Evolutionary conservation across 1,140 invertebrate species (phyloP), one percentile per base, ranked within the genome.

Genomic region (Formica exsecta): DNA sequence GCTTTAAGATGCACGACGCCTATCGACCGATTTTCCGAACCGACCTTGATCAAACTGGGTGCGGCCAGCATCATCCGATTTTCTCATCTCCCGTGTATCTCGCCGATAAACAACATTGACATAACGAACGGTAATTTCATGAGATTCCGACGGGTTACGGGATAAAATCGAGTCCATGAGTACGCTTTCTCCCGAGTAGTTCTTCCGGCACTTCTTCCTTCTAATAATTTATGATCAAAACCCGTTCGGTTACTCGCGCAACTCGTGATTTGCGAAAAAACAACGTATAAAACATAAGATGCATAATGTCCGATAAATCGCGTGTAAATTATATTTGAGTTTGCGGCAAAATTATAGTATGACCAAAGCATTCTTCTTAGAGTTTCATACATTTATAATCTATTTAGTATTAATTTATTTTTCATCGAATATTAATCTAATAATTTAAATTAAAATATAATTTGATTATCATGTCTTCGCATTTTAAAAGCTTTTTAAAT

Each of bases 141-240:
- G 77, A 71, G 51, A 16, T 54, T 59, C 71, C 11, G 38, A 71
- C 3, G 29, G 22, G 51, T 61, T 71, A 19, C 44, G 44, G 13
- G 77, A 71, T 41, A 19, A 36, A 83, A 62, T 61, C 54, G 54
- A 54, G 66, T 61, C 66, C 54, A 70, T 36, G 41, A 13, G 16
- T 19, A 25, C 2, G 38, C 66, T 83, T 83, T 83, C 79, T 83
- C 79, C 16, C 38, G 29, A 19, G n/a, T n/a, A n/a, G n/a, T n/a
- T n/a, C n/a, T n/a, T n/a, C n/a, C n/a, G n/a, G 4, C 54, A 13
- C 8, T 71, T 80, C 77, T 38, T 83, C 64, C 62, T 44, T n/a
- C 44, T 59, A 59, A 73, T 73, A 61, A 83, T 73, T 83, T 73
- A 83, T 29, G 54, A 51, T n/a, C 11, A 44, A 25, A 83, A 73